These are phyloP conservation scores for Diogma glabrata DNA, from an alignment of 2,888 invertebrate species.

Conservation along the genomic window DNA sequence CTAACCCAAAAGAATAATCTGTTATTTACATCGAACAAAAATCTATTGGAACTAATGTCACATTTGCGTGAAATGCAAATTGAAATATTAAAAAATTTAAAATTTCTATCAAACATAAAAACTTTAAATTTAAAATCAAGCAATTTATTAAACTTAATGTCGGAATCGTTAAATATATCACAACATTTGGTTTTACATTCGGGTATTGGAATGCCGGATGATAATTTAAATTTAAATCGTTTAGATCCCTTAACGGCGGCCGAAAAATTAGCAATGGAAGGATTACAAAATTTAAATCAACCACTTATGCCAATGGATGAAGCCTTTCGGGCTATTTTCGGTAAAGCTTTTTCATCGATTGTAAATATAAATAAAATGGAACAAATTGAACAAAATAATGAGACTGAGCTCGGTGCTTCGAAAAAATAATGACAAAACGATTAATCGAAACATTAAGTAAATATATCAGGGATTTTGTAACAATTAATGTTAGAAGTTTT, in stretches of 20 bases:
- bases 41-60: slow-evolving; percentile 28
- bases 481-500: too few species aligned
- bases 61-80: slow-evolving; percentile 36
- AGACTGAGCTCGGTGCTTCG: too few species aligned
- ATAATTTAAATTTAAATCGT: slow-evolving; percentile 26
- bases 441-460: too few species aligned
- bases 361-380: too few species aligned
- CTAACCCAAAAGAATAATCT: slow-evolving; percentile 45
- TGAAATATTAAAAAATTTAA: slow-evolving; percentile 33
- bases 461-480: too few species aligned
- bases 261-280: slow-evolving; percentile 32
- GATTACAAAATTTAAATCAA: slow-evolving; percentile 31
- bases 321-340: slow-evolving; percentile 33
- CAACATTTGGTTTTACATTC: slow-evolving; percentile 36
- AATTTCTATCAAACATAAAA: slow-evolving; percentile 33
- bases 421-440: too few species aligned
- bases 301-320: slow-evolving; percentile 35
- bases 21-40: slow-evolving; percentile 32
- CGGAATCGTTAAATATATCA: slow-evolving; percentile 34
- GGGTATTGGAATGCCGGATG: slow-evolving; percentile 34
- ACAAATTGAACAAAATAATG: too few species aligned
- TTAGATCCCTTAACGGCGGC: slow-evolving; percentile 30
- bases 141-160: slow-evolving; percentile 32
- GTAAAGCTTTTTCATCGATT: slow-evolving; percentile 26
- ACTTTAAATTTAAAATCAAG: slow-evolving; percentile 32